Base-by-base conservation (phyloP, 2,113 vertebrate genomes). In the Planiliza haematocheilus region DNA sequence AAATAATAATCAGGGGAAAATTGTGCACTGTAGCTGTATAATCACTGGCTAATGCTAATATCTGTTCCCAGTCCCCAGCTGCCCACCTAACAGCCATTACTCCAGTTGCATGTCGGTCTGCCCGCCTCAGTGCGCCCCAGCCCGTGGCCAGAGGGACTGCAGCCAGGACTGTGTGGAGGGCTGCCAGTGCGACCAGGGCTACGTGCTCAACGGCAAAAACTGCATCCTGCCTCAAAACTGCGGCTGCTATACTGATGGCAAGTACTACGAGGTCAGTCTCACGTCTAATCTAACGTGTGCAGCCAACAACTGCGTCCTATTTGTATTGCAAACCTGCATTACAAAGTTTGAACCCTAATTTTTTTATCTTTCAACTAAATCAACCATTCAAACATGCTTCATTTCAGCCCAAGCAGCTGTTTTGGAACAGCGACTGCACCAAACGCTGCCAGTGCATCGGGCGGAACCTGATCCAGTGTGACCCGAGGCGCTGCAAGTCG, bases 401-500 rank as follows among this genome's bases (percentile, higher is more conserved):
- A 8, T 61, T 59, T 64, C 83, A 99, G 98, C 96, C 97, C 81
- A 98, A 98, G 77, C 98, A 99, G 92, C 92, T 99, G 17, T 99
- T 99, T 88, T 99, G 98, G 97, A 99, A 95, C 7, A 87, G 93
- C 0, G 97, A 99, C 91, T 99, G 97, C 79, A 97, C 96, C 1
- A 96, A 98, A 18, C 97, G 97, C 7, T 99, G 98, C 88, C 97
- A 97, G 86, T 99, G 98, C 81, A 98, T 99, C 20, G 95, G 98
- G 0, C 95, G 98, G n/a, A 99, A 99, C 88, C 94, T 99, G 74
- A 94, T 99, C 87, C 97, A 99, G 90, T 99, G 98, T 0, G 96
- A 99, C 89, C 96, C 97, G 0, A 92, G 97, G 24, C 96, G 97
- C 46, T 99, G 98, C 82, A 99, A 98, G 86, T 95, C 96, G 0